Evolutionary conservation across 2,113 vertebrate genomes (phyloP).

Genomic region (Turdus rufiventris): DNA sequence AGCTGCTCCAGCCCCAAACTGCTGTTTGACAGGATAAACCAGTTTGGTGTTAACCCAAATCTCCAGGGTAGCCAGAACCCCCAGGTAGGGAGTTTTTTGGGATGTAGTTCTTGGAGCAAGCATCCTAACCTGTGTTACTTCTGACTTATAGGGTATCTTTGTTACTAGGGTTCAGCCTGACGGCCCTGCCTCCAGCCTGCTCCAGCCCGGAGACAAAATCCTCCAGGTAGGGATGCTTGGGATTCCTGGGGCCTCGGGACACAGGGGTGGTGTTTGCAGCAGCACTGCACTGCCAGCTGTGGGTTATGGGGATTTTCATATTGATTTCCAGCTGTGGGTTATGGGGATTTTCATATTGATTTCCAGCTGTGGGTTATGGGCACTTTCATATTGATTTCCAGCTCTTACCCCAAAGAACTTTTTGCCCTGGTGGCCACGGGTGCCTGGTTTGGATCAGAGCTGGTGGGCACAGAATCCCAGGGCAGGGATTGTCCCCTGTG

Average conservation of each 20-base stretch:
- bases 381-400: no score
- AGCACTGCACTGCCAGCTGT: accelerated
- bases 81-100: conserved; percentile 23
- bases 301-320: accelerated
- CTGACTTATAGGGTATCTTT: conserved; percentile 99
- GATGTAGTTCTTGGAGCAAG: conserved; percentile 61
- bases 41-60: background rate
- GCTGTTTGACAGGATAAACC: background rate
- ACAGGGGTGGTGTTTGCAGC: accelerated
- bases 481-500: background rate
- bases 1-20: background rate
- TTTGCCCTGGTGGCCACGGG: background rate
- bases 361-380: no score
- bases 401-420: accelerated
- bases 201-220: conserved; percentile 98
- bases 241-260: accelerated
- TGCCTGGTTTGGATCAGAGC: background rate
- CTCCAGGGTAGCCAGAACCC: background rate
- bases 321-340: background rate
- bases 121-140: conserved; percentile 99
- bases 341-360: no score
- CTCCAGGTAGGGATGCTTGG: conserved; percentile 83
- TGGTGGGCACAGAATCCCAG: background rate
- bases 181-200: conserved; percentile 88
- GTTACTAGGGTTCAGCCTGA: conserved; percentile 99